phyloP scores from a whole-genome alignment of 2,113 vertebrate species.

The Gallinago media region DNA sequence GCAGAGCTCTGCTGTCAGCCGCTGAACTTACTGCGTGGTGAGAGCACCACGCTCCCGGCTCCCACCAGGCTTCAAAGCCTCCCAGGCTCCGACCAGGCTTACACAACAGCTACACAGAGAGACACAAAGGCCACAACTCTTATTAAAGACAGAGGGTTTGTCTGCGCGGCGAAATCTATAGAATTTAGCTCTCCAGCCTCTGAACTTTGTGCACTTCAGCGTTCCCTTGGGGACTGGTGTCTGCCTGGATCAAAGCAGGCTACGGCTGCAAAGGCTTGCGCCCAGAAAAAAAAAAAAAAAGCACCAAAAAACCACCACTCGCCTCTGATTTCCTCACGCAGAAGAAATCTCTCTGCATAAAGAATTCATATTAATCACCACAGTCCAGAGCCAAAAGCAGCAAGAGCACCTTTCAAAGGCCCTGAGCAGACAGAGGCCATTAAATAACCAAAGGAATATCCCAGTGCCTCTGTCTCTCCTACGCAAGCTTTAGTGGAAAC shows the following conservation, averaged over 20 bases:
- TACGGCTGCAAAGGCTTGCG: neutral
- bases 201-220: neutral
- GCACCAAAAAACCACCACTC: neutral
- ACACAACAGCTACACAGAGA: neutral
- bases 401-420: slow-evolving; percentile 43
- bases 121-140: slow-evolving; percentile 4
- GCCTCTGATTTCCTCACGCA: neutral
- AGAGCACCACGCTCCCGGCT: accelerated
- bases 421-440: neutral
- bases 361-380: slow-evolving; percentile 29
- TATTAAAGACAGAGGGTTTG: neutral
- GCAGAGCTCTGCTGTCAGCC: neutral
- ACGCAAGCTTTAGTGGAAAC: neutral
- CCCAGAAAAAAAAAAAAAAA: neutral
- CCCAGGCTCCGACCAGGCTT: neutral
- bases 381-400: slow-evolving; percentile 15
- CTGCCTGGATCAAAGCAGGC: slow-evolving; percentile 23
- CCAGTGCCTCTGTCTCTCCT: neutral
- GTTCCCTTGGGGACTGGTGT: neutral
- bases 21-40: neutral
- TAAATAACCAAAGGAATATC: neutral
- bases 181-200: neutral
- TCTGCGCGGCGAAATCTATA: neutral
- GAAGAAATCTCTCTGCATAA: slow-evolving; percentile 3
- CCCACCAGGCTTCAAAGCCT: neutral